Base-by-base conservation (phyloP, 1,140 invertebrate genomes). In the Copidosoma floridanum region DNA sequence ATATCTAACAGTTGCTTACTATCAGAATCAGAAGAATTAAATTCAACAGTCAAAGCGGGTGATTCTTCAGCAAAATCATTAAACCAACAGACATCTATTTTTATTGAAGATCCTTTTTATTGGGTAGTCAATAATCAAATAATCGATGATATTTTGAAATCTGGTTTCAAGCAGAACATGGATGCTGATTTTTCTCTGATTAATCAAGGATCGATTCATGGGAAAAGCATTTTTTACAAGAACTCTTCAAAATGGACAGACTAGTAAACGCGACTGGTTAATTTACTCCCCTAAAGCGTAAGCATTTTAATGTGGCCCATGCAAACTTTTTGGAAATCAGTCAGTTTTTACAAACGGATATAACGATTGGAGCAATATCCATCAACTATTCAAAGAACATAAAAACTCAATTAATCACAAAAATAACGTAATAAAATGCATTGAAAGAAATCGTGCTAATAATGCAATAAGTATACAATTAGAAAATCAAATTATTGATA, bases 201-300 rank as follows among this genome's bases (percentile, higher is more conserved):
- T 6, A 47, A 37, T 57, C 48, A 38, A 47, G 29, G 38, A 32
- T 21, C 52, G 60, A 51, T 57, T 52, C 40, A 27, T 62, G 7
- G 56, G 12, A 7, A 59, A 67, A 67, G 62, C 53, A 16, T 3
- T 37, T 53, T 64, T 64, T 43, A n/a, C 12, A 37, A 38, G 62
- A 24, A 62, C 50, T 24, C 48, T 61, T 43, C 24, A 21, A 20
- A 67, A 67, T 38, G 59, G 65, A 27, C 7, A 62, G 50, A 64
- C 50, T 52, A 29, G 59, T 40, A 1, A 32, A 47, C 57, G 52
- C 47, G 2, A 20, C 11, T 62, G 59, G 62, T 3, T 67, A 24
- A 41, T 64, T 48, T 67, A 63, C 51, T 67, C 60, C 21, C 26
- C n/a, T 38, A 29, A 11, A 20, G 20, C n/a, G 40, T 50, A 57